Evolutionary conservation across 2,113 vertebrate species (phyloP).

Genomic region (Salvator merianae): DNA sequence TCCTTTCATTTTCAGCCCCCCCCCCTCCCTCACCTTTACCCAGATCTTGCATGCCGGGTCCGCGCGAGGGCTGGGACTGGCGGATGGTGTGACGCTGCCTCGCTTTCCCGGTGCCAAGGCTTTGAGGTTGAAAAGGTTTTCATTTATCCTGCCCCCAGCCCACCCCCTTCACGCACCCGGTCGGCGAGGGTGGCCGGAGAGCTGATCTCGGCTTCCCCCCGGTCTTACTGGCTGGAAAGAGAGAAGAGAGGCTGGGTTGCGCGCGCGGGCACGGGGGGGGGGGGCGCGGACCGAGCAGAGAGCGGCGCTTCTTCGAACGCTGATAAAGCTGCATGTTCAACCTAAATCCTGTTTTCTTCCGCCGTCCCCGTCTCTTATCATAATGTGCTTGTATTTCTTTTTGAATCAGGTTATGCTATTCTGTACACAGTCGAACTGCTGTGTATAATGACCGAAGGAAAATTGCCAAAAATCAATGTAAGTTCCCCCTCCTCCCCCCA

Average conservation of each 20-base stretch:
- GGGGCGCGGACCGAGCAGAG: neutral
- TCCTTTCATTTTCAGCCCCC: fast-evolving
- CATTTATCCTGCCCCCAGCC: neutral
- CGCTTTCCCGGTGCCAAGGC: slow-evolving; percentile 25
- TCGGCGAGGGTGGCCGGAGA: slow-evolving; percentile 10
- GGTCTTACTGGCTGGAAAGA: slow-evolving; percentile 14
- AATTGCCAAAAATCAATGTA: slow-evolving; percentile 66
- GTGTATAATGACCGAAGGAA: slow-evolving; percentile 68
- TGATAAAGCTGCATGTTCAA: slow-evolving; percentile 59
- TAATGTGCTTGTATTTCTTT: slow-evolving; percentile 62
- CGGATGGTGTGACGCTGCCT: slow-evolving; percentile 9
- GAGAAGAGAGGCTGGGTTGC: too few species aligned
- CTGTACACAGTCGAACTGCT: slow-evolving; percentile 61
- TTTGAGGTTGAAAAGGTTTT: slow-evolving; percentile 14
- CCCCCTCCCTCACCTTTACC: neutral
- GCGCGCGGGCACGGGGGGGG: too few species aligned
- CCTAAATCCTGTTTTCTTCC: slow-evolving; percentile 32
- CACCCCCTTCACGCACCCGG: neutral
- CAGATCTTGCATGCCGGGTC: slow-evolving; percentile 38
- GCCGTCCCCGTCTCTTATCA: slow-evolving; percentile 34
- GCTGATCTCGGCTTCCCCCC: fast-evolving
- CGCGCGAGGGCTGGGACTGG: slow-evolving; percentile 3
- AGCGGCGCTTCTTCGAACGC: slow-evolving; percentile 40
- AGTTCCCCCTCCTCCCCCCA: slow-evolving; percentile 26
- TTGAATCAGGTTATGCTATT: slow-evolving; percentile 59